phyloP scores from a whole-genome alignment of 2,113 vertebrate species.

The Oplegnathus fasciatus region DNA sequence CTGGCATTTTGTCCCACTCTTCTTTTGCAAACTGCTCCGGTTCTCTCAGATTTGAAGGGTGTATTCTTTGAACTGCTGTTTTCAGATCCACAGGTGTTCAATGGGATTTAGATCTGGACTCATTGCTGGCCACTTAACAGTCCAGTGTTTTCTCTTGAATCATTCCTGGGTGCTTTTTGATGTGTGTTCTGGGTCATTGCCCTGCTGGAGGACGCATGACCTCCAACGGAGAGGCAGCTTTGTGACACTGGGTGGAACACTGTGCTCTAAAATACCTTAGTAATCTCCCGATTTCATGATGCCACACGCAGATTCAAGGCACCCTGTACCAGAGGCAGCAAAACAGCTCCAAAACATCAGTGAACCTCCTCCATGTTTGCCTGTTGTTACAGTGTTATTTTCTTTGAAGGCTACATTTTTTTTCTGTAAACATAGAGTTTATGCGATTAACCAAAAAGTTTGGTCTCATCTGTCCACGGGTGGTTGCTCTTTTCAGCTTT shows the following conservation, averaged over 20 bases:
- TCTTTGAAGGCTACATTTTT: no score
- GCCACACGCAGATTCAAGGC: no score
- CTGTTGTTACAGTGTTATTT: no score
- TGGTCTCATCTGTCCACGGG: background rate
- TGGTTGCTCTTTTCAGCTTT: no score
- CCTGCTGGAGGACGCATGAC: background rate
- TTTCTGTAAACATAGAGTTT: background rate
- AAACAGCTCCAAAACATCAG: background rate
- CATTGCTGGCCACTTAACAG: background rate
- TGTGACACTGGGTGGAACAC: background rate
- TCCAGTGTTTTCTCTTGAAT: background rate
- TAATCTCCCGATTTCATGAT: background rate
- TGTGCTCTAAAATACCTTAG: background rate
- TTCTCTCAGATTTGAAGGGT: no score
- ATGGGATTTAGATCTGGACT: background rate
- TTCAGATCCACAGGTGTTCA: background rate
- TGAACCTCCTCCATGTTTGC: background rate
- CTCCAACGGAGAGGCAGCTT: background rate
- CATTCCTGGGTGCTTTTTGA: background rate
- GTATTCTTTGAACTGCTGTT: background rate
- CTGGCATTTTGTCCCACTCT: no score
- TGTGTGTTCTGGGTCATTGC: background rate
- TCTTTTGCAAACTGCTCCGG: background rate
- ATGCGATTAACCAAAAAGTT: background rate
- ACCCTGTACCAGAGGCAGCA: background rate